These are phyloP conservation scores for Pomatorhinus ruficollis DNA, from an alignment of 2,113 vertebrate genomes.

Conservation along the genomic window DNA sequence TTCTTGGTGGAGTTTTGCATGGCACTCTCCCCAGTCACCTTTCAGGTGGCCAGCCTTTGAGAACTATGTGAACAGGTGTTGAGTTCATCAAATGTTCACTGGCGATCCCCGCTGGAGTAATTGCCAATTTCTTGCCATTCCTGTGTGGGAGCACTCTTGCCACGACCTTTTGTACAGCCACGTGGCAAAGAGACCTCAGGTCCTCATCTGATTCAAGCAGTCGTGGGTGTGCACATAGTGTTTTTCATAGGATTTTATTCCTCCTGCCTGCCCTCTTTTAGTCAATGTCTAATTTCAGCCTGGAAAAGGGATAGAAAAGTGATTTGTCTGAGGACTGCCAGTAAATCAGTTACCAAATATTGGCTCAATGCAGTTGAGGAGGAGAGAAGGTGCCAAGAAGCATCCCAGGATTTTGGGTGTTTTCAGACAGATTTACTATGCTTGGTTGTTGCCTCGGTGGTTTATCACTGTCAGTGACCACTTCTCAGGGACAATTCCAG, in stretches of 20 bases:
- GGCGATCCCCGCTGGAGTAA: not conserved
- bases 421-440: not conserved
- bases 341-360: not conserved
- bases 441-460: rapidly evolving
- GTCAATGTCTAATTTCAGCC: not conserved
- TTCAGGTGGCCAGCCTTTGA: not conserved
- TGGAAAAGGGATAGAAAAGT: not conserved
- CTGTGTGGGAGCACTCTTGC: not conserved
- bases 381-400: rapidly evolving
- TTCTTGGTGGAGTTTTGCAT: rapidly evolving
- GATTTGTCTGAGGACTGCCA: not conserved
- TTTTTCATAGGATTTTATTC: not conserved
- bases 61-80: not conserved
- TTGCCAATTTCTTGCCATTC: not conserved
- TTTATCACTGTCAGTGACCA: not conserved
- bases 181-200: not conserved
- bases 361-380: not conserved
- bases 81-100: not conserved
- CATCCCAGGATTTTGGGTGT: not conserved
- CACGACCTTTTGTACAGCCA: rapidly evolving
- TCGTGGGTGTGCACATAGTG: rapidly evolving
- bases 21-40: not conserved
- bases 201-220: not conserved
- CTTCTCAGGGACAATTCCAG: not conserved
- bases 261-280: not conserved